These are phyloP conservation scores for Candoia aspera DNA, from an alignment of 2,113 vertebrate genomes.

Conservation along the genomic window DNA sequence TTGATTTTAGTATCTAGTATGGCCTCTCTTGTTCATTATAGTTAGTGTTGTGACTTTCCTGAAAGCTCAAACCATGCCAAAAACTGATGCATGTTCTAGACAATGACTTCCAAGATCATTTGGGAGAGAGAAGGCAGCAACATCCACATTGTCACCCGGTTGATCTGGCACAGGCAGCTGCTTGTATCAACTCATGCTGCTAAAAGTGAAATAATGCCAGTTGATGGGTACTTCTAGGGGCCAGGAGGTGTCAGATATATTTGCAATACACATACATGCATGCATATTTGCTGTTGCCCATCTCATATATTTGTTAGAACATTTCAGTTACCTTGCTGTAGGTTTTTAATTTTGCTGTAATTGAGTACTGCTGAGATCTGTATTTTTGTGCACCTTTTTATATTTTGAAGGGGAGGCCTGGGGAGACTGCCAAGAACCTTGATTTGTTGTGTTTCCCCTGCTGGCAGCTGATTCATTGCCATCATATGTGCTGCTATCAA, in stretches of 20 bases:
- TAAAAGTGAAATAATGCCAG: not conserved
- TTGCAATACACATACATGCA: not conserved
- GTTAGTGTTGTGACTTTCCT: not conserved
- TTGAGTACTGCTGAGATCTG: not conserved
- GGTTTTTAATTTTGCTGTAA: not conserved
- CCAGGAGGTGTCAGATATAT: not conserved
- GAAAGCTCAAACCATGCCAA: not conserved
- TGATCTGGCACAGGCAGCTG: not conserved
- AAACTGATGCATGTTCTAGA: not conserved
- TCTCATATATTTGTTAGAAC: not conserved
- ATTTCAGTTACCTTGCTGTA: not conserved
- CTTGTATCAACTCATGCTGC: not conserved
- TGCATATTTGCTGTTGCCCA: not conserved
- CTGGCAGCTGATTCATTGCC: not conserved
- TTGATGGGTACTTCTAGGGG: not conserved
- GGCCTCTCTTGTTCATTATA: not conserved
- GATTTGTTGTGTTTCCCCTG: not conserved
- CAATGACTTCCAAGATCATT: not conserved
- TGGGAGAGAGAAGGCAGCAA: not conserved
- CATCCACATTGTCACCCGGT: not conserved
- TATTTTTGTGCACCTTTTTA: not conserved
- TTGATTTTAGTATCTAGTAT: not conserved
- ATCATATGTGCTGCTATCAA: not conserved
- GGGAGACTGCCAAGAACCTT: not conserved
- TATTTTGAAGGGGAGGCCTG: not conserved